Base-by-base conservation (phyloP, 2,797 vertebrate species). In the Sebastes oblongus region DNA sequence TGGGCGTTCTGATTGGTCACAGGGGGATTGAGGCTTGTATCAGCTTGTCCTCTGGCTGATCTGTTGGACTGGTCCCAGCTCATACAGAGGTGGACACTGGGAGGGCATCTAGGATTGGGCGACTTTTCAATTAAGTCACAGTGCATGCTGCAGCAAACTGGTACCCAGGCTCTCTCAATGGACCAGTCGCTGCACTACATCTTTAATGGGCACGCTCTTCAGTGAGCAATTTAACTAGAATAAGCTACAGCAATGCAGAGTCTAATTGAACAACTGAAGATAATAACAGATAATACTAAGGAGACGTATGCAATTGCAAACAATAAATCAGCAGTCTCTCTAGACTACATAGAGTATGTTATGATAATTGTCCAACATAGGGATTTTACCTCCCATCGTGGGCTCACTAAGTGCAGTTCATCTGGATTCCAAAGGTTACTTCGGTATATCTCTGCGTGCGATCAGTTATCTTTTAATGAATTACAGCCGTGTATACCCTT, bases 11-110 rank as follows among this genome's bases (percentile, higher is more conserved):
- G 91, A 96, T 92, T 95, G 94, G 94, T 84, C 88, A 81, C 81
- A 72, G 64, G 90, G 77, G 91, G 85, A 92, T 90, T 93, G 90
- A 85, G 91, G 91, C 89, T 91, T 86, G 85, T 92, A 88, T 91
- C 85, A 83, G 87, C 87, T 82, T 90, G 93, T 93, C 93, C 89
- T 92, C 90, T 93, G 88, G 88, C 83, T 87, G 91, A 91, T 94
- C 89, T 90, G 82, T 87, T 93, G 91, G 90, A 94, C 86, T 77
- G 78, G 90, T 88, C 91, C 87, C 89, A 92, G 87, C 86, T 80
- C 89, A 83, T 71, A 88, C 83, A 88, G 83, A 84, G 88, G 72
- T 89, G 90, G 92, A 93, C 84, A 90, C 72, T 86, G 76, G 89
- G 73, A 79, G 84, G 85, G 84, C 83, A 71, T 86, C 83, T 74